A percentile compares a stretch with the other conserved stretches of the same genome.
phyloP scores from a whole-genome alignment of 1,140 invertebrate species.

The Drosophila eugracilis region DNA sequence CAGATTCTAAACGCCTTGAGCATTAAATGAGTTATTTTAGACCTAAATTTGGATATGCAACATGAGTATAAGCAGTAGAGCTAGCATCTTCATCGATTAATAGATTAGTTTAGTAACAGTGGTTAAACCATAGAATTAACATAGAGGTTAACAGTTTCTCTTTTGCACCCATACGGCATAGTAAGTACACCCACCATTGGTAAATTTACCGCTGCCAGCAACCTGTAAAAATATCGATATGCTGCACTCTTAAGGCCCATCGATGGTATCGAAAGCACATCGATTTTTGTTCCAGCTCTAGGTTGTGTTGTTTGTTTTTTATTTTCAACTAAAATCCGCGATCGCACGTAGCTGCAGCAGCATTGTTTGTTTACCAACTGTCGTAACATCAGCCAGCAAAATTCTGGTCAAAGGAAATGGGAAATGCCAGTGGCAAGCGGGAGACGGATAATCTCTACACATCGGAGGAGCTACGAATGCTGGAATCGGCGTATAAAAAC shows the following conservation, averaged over 20 bases:
- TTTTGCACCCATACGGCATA: too few species aligned
- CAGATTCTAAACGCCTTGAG: too few species aligned
- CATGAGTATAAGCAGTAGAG: too few species aligned
- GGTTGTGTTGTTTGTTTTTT: conserved; percentile 41
- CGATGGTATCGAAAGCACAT: neutral
- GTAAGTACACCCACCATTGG: neutral
- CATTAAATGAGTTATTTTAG: too few species aligned
- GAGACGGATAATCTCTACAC: conserved; percentile 70
- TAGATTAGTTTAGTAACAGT: too few species aligned
- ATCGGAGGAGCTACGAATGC: conserved; percentile 61
- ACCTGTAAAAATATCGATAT: neutral
- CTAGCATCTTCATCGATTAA: too few species aligned
- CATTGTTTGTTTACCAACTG: conserved; percentile 22
- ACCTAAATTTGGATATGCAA: too few species aligned
- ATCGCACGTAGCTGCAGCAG: conserved; percentile 14
- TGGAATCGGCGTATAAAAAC: conserved; percentile 64
- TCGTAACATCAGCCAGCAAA: neutral
- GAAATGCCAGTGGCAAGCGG: conserved; percentile 67
- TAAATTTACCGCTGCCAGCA: neutral
- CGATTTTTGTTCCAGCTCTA: neutral
- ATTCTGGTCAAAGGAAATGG: conserved; percentile 38
- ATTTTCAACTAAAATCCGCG: conserved; percentile 41
- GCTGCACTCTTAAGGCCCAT: neutral
- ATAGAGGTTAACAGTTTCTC: too few species aligned
- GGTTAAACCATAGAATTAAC: too few species aligned